Evolutionary conservation across 2,888 invertebrate species (phyloP).

Genomic region (Sycophila texana): DNA sequence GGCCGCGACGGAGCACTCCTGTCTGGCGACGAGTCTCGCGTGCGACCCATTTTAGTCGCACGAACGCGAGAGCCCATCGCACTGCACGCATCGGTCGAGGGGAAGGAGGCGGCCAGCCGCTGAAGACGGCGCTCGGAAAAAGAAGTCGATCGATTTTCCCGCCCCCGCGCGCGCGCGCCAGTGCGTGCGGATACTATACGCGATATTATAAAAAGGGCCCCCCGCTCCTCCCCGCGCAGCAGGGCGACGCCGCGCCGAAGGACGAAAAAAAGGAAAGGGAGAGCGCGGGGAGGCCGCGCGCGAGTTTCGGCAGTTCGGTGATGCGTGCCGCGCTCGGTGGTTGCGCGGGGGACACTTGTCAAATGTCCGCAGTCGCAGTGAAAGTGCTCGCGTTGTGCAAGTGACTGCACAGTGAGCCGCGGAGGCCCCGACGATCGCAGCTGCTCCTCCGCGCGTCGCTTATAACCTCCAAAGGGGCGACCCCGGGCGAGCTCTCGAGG

Average conservation of each 20-base stretch:
- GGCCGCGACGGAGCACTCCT: background rate
- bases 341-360: conserved; percentile 13
- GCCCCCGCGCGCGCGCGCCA: background rate
- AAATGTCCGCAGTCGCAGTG: background rate
- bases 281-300: background rate
- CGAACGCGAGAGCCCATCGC: too few relatives aligned
- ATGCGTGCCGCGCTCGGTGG: conserved; percentile 9
- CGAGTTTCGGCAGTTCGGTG: background rate
- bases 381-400: conserved; percentile 2
- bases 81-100: too few relatives aligned
- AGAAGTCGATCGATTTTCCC: conserved; percentile 31
- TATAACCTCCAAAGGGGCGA: background rate
- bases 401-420: too few relatives aligned
- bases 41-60: background rate
- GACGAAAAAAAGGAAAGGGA: background rate
- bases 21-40: background rate
- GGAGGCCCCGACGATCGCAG: background rate
- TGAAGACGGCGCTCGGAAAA: conserved; percentile 1
- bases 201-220: background rate
- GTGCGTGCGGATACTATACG: background rate
- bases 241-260: background rate
- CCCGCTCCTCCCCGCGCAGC: background rate
- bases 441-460: background rate
- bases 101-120: too few relatives aligned
- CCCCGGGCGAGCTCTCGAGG: background rate